Evolutionary conservation across 1,140 invertebrate species (phyloP).

Genomic region (Matsumurasca onukii): DNA sequence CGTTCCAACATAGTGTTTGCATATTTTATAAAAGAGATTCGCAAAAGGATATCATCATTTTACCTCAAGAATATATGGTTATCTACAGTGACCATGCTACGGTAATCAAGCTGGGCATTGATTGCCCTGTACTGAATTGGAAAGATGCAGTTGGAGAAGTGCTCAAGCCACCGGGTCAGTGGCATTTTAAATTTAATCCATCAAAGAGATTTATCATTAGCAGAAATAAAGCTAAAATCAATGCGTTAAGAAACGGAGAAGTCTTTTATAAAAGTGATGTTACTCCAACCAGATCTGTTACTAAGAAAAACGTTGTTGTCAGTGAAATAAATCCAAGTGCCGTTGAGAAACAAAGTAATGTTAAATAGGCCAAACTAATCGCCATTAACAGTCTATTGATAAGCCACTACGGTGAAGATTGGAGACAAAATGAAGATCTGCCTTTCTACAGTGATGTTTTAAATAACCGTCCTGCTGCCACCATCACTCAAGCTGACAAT

Average conservation of each 20-base stretch:
- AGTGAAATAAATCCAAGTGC: slow-evolving; percentile 4
- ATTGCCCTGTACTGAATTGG: slow-evolving; percentile 24
- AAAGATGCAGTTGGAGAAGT: slow-evolving; percentile 22
- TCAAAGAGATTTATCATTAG: slow-evolving; percentile 30
- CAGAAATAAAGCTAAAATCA: slow-evolving; percentile 14
- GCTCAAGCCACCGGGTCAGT: slow-evolving; percentile 18
- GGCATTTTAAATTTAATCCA: slow-evolving; percentile 33
- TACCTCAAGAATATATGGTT: slow-evolving; percentile 28
- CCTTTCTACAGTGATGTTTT: slow-evolving; percentile 7
- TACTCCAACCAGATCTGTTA: not conserved
- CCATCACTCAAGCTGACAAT: no score
- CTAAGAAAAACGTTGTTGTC: slow-evolving; percentile 9
- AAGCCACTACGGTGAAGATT: slow-evolving; percentile 10
- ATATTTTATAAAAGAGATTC: slow-evolving; percentile 41
- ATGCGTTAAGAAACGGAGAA: not conserved
- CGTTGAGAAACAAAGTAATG: not conserved
- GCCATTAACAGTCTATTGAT: not conserved
- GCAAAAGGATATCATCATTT: slow-evolving; percentile 38
- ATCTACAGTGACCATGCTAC: slow-evolving; percentile 33
- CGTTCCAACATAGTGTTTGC: slow-evolving; percentile 44
- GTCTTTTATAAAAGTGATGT: slow-evolving; percentile 12
- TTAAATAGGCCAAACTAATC: not conserved
- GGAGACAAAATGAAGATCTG: not conserved
- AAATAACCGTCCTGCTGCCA: no score
- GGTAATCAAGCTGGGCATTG: slow-evolving; percentile 20